Conservation (phyloP, 2,797 vertebrate species). For the Ateles fusciceps region DNA sequence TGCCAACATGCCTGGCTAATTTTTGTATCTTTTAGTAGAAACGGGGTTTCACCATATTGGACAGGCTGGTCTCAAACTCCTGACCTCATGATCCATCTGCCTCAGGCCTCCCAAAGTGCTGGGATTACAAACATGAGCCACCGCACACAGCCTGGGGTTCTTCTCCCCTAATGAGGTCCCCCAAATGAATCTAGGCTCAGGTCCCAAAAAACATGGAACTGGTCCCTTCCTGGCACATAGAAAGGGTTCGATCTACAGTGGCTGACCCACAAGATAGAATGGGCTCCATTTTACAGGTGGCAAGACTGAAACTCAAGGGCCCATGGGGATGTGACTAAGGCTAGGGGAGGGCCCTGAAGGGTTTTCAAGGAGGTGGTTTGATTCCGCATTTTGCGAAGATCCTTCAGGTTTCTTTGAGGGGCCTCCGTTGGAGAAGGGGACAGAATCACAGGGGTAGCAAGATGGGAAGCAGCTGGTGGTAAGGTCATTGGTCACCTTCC, state of each 20-base stretch:
- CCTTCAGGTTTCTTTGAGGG: background rate
- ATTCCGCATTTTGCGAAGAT: background rate
- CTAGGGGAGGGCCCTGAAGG: background rate
- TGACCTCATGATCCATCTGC: too few species aligned
- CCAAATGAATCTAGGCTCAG: background rate
- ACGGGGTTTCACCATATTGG: too few species aligned
- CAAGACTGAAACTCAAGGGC: background rate
- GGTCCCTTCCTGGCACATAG: background rate
- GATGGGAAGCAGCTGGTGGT: background rate
- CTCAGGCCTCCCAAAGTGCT: too few species aligned
- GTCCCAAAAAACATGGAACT: background rate
- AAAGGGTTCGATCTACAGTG: too few species aligned
- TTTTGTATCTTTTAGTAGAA: too few species aligned
- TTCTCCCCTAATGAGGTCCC: background rate
- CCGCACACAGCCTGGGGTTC: accelerated
- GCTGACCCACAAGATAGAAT: background rate
- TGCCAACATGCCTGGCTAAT: too few species aligned
- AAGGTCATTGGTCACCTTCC: accelerated
- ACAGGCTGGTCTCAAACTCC: too few species aligned
- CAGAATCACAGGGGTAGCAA: background rate
- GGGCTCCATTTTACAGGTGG: background rate
- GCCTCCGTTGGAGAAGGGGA: background rate
- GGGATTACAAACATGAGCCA: too few species aligned
- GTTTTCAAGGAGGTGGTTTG: background rate
- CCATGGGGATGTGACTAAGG: accelerated